phyloP scores from a whole-genome alignment of 2,888 invertebrate species.

The Drosophila rubida region DNA sequence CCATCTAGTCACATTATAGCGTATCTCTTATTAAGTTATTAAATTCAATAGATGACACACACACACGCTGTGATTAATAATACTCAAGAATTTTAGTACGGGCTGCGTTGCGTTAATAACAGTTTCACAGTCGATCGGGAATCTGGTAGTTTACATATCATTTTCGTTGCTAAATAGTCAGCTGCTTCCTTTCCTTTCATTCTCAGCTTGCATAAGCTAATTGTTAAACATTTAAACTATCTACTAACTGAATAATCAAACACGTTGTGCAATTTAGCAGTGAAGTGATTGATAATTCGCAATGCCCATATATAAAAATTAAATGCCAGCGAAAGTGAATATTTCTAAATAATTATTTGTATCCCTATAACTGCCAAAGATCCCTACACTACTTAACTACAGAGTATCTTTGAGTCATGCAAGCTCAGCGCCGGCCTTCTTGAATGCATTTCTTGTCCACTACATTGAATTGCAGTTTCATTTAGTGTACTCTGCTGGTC shows the following conservation, averaged over 20 bases:
- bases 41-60: constrained; percentile 27
- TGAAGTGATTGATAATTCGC: constrained; percentile 28
- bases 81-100: constrained; percentile 13
- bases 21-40: constrained; percentile 44
- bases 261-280: constrained; percentile 29
- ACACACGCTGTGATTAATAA: constrained; percentile 27
- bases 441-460: background rate
- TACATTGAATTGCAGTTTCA: background rate
- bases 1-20: constrained; percentile 12
- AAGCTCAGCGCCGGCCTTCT: background rate
- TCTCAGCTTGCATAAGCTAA: constrained; percentile 40
- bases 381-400: too few relatives aligned
- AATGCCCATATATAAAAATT: constrained; percentile 2
- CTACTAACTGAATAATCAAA: constrained; percentile 29
- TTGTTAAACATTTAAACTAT: constrained; percentile 41
- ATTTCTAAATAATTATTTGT: background rate
- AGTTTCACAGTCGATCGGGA: constrained; percentile 2
- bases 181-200: constrained; percentile 6
- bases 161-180: constrained; percentile 3
- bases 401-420: background rate
- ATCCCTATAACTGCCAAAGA: too few relatives aligned
- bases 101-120: constrained; percentile 4
- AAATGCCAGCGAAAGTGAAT: background rate
- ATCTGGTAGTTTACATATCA: constrained; percentile 16
- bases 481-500: background rate